Base-by-base conservation (phyloP, 2,888 invertebrate species). In the Polydrusus tereticollis region DNA sequence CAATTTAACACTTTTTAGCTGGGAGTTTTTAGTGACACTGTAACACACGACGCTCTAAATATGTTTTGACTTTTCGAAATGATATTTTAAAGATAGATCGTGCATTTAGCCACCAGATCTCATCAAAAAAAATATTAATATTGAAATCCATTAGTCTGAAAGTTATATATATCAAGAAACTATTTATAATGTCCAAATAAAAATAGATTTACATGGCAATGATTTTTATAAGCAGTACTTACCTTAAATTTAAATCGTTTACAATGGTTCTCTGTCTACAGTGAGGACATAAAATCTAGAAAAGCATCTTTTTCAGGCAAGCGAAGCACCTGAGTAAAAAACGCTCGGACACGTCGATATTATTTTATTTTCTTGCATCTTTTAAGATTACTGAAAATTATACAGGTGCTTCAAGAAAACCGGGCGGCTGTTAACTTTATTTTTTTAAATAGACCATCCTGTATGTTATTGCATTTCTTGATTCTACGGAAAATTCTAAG, bases 101-200 rank as follows among this genome's bases (percentile, higher is more conserved):
- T 59, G 26, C 26, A 59, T 59, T 43, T 43, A n/a, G 43, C 38
- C 21, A 26, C 7, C 26, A 20, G 14, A 21, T 12, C 10, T 43
- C 41, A 59, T 59, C 18, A 23, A 14, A 59, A 59, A 43, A 59
- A 41, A 26, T 59, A 59, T 59, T 43, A 59, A 59, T 59, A 59
- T 43, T 23, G 20, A 16, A 59, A 26, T 23, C 59, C 59, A 59
- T 59, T 59, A 59, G 52, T 29, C 2, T 1, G 33, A 16, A 4
- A 16, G 29, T 10, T 29, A 55, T 55, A 29, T 33, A 55, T 55
- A 55, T 29, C n/a, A 29, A 55, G 16, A 55, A 55, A 29, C 18
- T 55, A 55, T 55, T 55, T 55, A 2, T 55, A 29, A 16, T 18
- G 52, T 10, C n/a, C 10, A 29, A 55, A 29, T 55, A 55, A 29